phyloP scores from a whole-genome alignment of 2,113 vertebrate genomes.

The Leptocoma aspasia region DNA sequence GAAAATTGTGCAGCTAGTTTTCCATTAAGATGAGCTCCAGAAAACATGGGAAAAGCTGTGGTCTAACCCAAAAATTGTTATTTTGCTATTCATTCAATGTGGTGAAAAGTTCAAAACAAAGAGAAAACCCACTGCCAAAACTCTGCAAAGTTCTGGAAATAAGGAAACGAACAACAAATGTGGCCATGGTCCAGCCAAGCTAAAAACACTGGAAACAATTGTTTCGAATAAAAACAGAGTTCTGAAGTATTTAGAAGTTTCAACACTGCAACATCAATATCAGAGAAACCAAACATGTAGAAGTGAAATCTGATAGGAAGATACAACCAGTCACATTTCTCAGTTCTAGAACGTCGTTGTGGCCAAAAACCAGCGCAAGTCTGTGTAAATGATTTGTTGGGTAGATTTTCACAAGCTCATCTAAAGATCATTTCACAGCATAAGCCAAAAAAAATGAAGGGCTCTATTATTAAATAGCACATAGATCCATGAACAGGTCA shows the following conservation, averaged over 20 bases:
- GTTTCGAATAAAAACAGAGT: not conserved
- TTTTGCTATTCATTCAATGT: not conserved
- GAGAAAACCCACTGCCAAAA: not conserved
- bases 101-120: not conserved
- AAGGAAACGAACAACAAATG: accelerated
- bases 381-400: not conserved
- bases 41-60: not conserved
- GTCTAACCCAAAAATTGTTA: not conserved
- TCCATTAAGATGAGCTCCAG: not conserved
- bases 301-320: not conserved
- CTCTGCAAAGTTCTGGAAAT: not conserved
- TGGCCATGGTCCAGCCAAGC: not conserved
- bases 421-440: not conserved
- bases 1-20: not conserved
- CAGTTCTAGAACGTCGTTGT: not conserved
- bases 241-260: not conserved
- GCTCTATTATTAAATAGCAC: not conserved
- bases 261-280: not conserved
- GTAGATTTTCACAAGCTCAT: not conserved
- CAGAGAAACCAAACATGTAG: not conserved
- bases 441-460: not conserved
- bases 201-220: not conserved
- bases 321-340: not conserved
- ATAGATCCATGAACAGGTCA: not conserved
- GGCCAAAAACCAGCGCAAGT: not conserved